A percentile compares a stretch with the other conserved stretches of the same genome.
phyloP scores from a whole-genome alignment of 2,113 vertebrate species.

The Cynopterus brachyotis region DNA sequence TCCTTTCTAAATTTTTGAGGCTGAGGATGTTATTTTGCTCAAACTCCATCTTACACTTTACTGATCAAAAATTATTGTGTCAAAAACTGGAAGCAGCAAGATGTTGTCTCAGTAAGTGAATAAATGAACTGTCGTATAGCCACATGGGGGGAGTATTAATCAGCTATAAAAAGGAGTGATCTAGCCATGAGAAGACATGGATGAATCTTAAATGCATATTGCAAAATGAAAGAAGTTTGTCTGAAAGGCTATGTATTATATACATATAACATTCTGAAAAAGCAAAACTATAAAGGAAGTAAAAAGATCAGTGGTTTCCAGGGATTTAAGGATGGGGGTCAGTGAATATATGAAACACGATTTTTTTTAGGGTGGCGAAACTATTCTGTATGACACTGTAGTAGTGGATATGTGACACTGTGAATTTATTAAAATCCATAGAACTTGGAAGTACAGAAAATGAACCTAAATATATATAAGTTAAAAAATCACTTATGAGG shows the following conservation, averaged over 20 bases:
- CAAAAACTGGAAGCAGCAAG: not conserved
- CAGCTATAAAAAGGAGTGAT: not conserved
- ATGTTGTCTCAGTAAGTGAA: slow-evolving; percentile 2
- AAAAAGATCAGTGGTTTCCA: not conserved
- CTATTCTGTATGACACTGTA: not conserved
- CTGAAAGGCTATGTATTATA: not conserved
- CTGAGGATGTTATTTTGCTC: not conserved
- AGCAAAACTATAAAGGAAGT: not conserved
- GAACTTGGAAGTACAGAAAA: not conserved
- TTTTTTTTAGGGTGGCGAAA: not conserved
- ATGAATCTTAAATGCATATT: not conserved
- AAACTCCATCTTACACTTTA: not conserved
- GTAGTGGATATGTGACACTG: not conserved
- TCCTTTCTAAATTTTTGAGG: not conserved
- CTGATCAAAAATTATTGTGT: not conserved
- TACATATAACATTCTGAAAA: not conserved
- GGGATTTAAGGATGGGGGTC: accelerated
- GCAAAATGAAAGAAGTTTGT: not conserved
- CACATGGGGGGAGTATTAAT: not conserved
- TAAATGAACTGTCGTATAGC: not conserved
- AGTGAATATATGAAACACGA: not conserved
- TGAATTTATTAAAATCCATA: not conserved
- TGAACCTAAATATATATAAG: not conserved
- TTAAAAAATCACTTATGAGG: not conserved
- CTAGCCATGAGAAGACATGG: not conserved